These are phyloP conservation scores for Psittacula derbiana DNA, from an alignment of 2,797 vertebrate genomes.

Conservation along the genomic window DNA sequence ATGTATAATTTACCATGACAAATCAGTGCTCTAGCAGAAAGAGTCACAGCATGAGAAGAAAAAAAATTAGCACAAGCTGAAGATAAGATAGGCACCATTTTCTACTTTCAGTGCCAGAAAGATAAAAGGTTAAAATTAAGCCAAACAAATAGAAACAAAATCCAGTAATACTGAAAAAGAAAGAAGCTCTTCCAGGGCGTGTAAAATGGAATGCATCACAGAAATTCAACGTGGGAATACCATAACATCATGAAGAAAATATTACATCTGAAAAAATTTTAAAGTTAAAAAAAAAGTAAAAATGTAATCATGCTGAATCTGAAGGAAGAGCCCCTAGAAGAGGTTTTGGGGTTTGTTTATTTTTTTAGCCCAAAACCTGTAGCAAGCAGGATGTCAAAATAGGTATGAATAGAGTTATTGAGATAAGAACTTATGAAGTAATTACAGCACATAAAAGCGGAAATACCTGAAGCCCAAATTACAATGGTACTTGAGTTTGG, in stretches of 20 bases:
- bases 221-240: not conserved
- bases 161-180: not conserved
- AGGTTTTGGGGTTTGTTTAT: not conserved
- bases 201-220: not conserved
- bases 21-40: conserved; percentile 40
- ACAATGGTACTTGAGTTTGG: not conserved
- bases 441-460: not conserved
- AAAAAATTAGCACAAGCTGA: conserved; percentile 34
- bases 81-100: conserved; percentile 23
- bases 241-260: not conserved
- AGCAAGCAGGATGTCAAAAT: not conserved
- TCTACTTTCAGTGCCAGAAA: not conserved
- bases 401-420: not conserved
- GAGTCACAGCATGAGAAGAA: conserved; percentile 44
- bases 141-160: not conserved
- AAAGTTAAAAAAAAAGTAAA: not conserved
- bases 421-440: not conserved
- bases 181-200: not conserved
- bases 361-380: not conserved
- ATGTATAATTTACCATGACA: conserved; percentile 56
- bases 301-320: not conserved
- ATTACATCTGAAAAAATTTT: not conserved
- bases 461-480: not conserved
- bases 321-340: not conserved
- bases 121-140: not conserved